Conservation (phyloP, 1,140 invertebrate genomes). For the Piezodorus guildinii region DNA sequence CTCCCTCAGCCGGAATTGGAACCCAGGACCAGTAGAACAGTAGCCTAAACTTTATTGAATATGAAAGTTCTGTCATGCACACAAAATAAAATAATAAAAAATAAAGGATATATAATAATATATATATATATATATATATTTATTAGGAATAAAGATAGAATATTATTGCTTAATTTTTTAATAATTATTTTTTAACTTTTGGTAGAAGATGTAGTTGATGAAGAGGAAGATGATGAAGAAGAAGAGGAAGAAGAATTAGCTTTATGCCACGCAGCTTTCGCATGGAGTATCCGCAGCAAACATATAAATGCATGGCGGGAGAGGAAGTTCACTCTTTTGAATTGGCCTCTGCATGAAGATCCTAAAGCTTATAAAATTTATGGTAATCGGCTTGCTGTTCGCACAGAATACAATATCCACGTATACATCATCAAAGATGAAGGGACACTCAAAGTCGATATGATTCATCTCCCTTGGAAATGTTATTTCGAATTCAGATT, state of each 20-base stretch:
- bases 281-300: background rate
- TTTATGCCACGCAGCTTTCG: background rate
- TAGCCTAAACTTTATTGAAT: too few species aligned
- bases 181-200: too few species aligned
- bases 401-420: background rate
- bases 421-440: background rate
- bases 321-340: background rate
- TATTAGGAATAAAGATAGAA: too few species aligned
- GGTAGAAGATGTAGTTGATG: too few species aligned
- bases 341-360: background rate
- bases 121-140: too few species aligned
- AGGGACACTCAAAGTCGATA: conserved; percentile 3
- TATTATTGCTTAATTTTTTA: too few species aligned
- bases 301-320: background rate
- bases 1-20: too few species aligned
- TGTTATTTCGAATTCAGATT: conserved; percentile 1
- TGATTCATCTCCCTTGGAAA: background rate
- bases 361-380: background rate
- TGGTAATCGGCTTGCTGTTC: background rate
- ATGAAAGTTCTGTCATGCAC: too few species aligned
- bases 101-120: too few species aligned
- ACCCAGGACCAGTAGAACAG: too few species aligned
- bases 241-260: background rate
- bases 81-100: too few species aligned
- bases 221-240: background rate